These are phyloP conservation scores for Umimayanthus kanabou DNA, from an alignment of 92 coral and sea anemone genomes.

Conservation along the genomic window DNA sequence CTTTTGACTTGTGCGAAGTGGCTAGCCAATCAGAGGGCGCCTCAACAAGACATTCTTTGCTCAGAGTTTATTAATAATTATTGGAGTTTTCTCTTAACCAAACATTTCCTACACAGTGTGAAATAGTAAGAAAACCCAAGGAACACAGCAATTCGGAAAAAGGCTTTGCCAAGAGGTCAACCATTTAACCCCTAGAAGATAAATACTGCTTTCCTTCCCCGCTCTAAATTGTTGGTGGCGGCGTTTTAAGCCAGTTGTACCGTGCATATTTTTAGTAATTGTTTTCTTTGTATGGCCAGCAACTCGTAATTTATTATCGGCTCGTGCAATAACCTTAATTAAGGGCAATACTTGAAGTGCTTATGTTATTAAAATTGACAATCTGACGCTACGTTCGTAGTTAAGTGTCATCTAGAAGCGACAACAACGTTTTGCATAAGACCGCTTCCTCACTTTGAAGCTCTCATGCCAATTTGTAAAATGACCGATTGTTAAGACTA, in stretches of 20 bases:
- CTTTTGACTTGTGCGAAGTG: constrained; percentile 70
- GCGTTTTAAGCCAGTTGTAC: constrained; percentile 43
- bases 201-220: constrained; percentile 44
- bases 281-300: constrained; percentile 64
- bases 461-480: constrained; percentile 74
- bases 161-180: constrained; percentile 69
- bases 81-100: constrained; percentile 76
- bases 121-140: constrained; percentile 76
- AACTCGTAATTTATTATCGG: constrained; percentile 70
- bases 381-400: constrained; percentile 77
- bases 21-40: constrained; percentile 73
- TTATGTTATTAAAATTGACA: constrained; percentile 79
- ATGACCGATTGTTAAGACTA: constrained; percentile 73
- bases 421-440: constrained; percentile 32
- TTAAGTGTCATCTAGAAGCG: constrained; percentile 54
- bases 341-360: constrained; percentile 80
- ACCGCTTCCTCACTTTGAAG: constrained; percentile 37
- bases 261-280: constrained; percentile 55
- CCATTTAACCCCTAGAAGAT: constrained; percentile 56
- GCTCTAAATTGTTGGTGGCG: constrained; percentile 11
- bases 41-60: constrained; percentile 74
- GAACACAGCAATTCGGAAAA: constrained; percentile 61
- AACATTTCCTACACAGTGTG: constrained; percentile 83
- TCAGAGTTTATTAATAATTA: constrained; percentile 77
- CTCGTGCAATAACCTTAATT: constrained; percentile 78